Percentiles rank a stretch among this genome's conserved stretches.
Conservation (phyloP, 1,140 invertebrate genomes). For the Tribolium madens region DNA sequence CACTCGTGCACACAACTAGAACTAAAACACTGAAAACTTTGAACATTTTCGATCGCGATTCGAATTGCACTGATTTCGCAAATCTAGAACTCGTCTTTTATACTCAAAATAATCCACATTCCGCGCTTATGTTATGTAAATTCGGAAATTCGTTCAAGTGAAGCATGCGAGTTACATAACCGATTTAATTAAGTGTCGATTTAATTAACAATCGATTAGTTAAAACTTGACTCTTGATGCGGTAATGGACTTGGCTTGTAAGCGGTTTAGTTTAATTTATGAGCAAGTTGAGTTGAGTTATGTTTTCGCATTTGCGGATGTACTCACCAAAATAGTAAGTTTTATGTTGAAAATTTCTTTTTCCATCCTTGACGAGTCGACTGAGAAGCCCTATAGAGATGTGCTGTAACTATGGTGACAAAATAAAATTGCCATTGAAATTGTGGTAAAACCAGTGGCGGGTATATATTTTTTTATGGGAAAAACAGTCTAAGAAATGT, state of each 20-base stretch:
- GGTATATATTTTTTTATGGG: too few species aligned
- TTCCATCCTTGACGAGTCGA: too few species aligned
- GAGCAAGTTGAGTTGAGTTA: neutral
- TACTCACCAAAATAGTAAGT: too few species aligned
- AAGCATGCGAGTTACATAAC: neutral
- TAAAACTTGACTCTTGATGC: neutral
- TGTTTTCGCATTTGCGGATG: neutral
- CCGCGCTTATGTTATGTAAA: slow-evolving; percentile 7
- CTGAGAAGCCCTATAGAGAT: too few species aligned
- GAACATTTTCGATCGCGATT: neutral
- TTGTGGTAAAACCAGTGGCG: too few species aligned
- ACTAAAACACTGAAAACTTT: neutral
- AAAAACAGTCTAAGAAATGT: too few species aligned
- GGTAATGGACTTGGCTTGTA: too few species aligned
- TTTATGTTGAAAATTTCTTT: too few species aligned
- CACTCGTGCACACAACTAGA: neutral
- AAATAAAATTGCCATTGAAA: too few species aligned
- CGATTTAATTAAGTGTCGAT: neutral
- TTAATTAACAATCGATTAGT: neutral
- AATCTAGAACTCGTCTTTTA: neutral
- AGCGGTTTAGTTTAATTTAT: neutral
- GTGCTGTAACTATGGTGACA: too few species aligned
- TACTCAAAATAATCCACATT: slow-evolving; percentile 6
- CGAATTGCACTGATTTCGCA: slow-evolving; percentile 3
- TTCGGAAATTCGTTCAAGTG: slow-evolving; percentile 21